Evolutionary conservation across 2,888 invertebrate species (phyloP), one percentile per base, ranked within the genome.

Genomic region (Nomada lathburiana): DNA sequence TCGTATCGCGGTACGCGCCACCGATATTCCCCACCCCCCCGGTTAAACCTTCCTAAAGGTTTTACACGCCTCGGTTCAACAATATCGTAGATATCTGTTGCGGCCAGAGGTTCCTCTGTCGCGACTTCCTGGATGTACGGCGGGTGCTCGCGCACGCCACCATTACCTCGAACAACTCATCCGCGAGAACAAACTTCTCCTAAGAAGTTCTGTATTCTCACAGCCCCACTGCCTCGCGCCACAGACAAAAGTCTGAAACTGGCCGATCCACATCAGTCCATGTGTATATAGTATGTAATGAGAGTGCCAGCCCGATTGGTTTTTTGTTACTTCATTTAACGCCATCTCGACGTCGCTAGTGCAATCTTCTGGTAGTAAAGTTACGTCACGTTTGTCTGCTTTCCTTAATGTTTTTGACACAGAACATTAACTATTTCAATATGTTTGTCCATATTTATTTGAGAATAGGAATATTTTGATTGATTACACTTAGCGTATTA

Each of bases 181-280:
- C 79, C 72, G 89, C 80, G 84, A 86, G 76, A 72, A 75, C 67
- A 74, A 74, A 88, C 82, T 88, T 77, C 73, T 83, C 65, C 77
- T 53, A 65, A 76, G 76, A 76, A 80, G 62, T 57, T 53, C 68
- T 71, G 71, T 74, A 36, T 82, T 87, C 77, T 83, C 71, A 76
- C 80, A 83, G 60, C 81, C 80, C 64, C 53, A 76, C 78, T 83
- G 69, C 82, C 83, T 82, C 87, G 87, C 87, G 85, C 87, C 85
- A 83, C 87, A 84, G 88, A 87, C 85, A 88, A 88, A 86, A 84
- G 86, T 89, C 87, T 84, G 84, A 87, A 90, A 89, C 88, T 85
- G 82, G 76, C 86, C 87, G 78, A 85, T 60, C 80, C 60, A 84
- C 80, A 52, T 76, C 36, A 70, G 65, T 23, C 82, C 42, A 5